Percentiles rank a stretch among this genome's conserved stretches.
Evolutionary conservation across 1,140 invertebrate genomes (phyloP).

Genomic region (Polyergus mexicanus): DNA sequence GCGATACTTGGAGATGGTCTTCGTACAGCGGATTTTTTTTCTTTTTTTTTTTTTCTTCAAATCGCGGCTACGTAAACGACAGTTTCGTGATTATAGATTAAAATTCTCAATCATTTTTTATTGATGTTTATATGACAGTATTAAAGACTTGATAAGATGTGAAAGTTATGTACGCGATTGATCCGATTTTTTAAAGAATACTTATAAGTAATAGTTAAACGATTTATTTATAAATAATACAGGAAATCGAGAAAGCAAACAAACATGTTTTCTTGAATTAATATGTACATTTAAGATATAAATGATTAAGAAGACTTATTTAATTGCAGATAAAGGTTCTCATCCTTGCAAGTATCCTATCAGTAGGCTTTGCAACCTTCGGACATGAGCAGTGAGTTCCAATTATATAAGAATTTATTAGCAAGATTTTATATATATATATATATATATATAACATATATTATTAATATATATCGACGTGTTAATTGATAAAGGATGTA

Average conservation of each 20-base stretch:
- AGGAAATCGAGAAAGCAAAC: not conserved
- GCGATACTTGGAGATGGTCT: not conserved
- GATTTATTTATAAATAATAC: not conserved
- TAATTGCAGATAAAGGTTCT: slow-evolving; percentile 74
- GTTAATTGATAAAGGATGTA: not conserved
- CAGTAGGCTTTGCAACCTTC: slow-evolving; percentile 80
- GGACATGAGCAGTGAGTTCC: slow-evolving; percentile 84
- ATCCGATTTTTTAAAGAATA: too few relatives aligned
- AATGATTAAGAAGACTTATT: slow-evolving; percentile 22
- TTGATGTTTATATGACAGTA: not conserved
- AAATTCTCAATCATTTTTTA: not conserved
- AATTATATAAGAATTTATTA: slow-evolving; percentile 27
- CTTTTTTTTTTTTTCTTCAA: not conserved
- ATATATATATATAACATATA: not conserved
- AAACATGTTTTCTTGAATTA: not conserved
- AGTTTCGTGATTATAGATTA: slow-evolving; percentile 6
- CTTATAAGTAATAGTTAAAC: not conserved
- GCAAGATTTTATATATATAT: not conserved
- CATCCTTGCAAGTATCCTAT: slow-evolving; percentile 71
- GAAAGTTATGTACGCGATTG: not conserved
- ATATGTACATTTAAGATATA: not conserved
- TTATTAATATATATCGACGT: not conserved
- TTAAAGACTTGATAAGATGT: not conserved
- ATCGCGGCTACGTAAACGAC: not conserved
- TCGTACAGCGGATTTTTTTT: not conserved